Conservation (phyloP, 2,113 vertebrate genomes). For the Lophius piscatorius region DNA sequence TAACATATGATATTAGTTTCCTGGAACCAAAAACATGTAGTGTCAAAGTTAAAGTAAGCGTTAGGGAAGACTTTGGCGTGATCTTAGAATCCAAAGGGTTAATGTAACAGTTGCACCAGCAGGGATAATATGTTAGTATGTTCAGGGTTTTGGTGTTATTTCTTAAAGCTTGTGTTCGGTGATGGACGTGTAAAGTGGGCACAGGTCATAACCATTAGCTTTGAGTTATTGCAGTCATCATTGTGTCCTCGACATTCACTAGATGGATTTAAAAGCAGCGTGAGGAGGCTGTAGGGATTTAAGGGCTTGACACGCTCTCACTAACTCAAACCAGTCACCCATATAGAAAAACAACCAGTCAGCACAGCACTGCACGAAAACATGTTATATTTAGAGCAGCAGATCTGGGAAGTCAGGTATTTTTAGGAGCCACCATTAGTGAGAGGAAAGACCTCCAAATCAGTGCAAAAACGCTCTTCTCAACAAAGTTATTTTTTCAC, state of each 20-base stretch:
- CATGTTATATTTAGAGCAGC: conserved; percentile 72
- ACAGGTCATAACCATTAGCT: background rate
- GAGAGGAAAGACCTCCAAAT: conserved; percentile 62
- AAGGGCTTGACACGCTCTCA: conserved; percentile 37
- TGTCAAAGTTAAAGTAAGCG: too few relatives aligned
- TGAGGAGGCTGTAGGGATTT: conserved; percentile 20
- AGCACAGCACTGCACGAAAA: conserved; percentile 71
- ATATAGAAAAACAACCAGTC: conserved; percentile 34
- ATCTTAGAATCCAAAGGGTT: too few relatives aligned
- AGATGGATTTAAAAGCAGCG: conserved; percentile 4
- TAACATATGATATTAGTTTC: too few relatives aligned
- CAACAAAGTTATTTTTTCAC: conserved; percentile 25
- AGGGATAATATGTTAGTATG: conserved; percentile 41
- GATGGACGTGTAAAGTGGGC: conserved; percentile 4
- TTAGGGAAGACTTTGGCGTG: too few relatives aligned
- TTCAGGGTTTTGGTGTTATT: too few relatives aligned
- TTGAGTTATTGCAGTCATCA: conserved; percentile 9
- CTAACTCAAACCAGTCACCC: conserved; percentile 42
- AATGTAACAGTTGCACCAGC: conserved; percentile 41
- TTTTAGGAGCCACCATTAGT: conserved; percentile 71
- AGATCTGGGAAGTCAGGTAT: conserved; percentile 73
- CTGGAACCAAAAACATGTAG: too few relatives aligned
- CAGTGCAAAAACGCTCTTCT: conserved; percentile 19
- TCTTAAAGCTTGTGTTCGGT: conserved; percentile 15
- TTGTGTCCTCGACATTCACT: conserved; percentile 10